Evolutionary conservation across 2,888 invertebrate species (phyloP).

Genomic region (Apodemia mormo): DNA sequence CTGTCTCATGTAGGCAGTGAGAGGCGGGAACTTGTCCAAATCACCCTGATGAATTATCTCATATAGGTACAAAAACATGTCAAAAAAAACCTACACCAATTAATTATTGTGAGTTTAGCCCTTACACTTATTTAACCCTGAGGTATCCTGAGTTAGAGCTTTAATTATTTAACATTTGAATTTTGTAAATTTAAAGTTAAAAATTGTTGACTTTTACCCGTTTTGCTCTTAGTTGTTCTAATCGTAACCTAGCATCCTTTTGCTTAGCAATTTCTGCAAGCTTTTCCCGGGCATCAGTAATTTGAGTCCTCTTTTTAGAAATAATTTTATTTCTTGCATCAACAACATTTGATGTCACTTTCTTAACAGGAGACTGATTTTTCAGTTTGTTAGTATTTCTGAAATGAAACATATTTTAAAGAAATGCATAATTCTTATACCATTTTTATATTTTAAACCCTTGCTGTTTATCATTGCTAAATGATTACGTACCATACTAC

Average conservation of each 20-base stretch:
- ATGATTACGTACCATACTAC: no score
- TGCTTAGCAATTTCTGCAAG: conserved; percentile 88
- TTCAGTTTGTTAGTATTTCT: conserved; percentile 39
- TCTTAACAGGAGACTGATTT: conserved; percentile 40
- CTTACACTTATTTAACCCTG: no score
- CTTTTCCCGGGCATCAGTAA: conserved; percentile 91
- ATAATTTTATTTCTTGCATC: conserved; percentile 91
- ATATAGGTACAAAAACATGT: no score
- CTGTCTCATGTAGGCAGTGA: no score
- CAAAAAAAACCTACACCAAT: no score
- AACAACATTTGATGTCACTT: conserved; percentile 39
- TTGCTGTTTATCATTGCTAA: no score
- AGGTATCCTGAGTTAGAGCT: no score
- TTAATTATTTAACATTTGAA: background rate
- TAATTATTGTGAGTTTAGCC: no score
- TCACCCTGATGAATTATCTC: no score
- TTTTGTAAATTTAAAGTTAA: background rate
- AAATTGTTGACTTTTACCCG: conserved; percentile 49
- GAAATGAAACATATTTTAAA: conserved; percentile 20
- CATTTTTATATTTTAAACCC: no score
- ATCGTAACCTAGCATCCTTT: conserved; percentile 87
- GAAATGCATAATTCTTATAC: no score
- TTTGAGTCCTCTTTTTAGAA: conserved; percentile 87
- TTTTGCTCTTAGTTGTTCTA: conserved; percentile 84
- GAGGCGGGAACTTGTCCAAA: no score